Percentiles rank a stretch among this genome's conserved stretches.
phyloP scores from a whole-genome alignment of 2,888 invertebrate genomes.

The Dasysyrphus tricinctus region DNA sequence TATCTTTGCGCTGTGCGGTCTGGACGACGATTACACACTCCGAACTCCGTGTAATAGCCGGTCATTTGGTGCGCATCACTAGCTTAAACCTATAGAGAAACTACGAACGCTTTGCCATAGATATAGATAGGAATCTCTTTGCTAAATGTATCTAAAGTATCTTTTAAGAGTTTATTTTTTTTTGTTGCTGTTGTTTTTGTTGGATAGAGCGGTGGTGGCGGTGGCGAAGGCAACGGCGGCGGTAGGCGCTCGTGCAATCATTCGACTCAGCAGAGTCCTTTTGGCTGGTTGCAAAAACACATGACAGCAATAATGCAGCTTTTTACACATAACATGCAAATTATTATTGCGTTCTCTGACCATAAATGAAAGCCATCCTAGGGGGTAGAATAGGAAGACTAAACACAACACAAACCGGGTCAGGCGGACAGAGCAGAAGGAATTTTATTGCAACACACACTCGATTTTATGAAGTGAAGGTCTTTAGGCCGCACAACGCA shows the following conservation, averaged over 20 bases:
- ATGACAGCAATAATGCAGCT: conserved; percentile 73
- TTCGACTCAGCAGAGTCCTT: conserved; percentile 55
- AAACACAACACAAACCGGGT: conserved; percentile 61
- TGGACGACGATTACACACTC: conserved; percentile 51
- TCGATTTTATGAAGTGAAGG: conserved; percentile 63
- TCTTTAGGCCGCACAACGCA: conserved; percentile 41
- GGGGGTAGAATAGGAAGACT: conserved; percentile 13
- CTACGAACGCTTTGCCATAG: conserved; percentile 38
- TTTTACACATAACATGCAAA: conserved; percentile 74
- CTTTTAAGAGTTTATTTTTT: conserved; percentile 59
- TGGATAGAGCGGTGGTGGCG: neutral
- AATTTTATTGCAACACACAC: conserved; percentile 57
- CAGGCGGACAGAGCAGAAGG: conserved; percentile 53
- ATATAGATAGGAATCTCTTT: conserved; percentile 67
- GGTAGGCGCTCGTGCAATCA: conserved; percentile 22
- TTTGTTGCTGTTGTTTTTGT: neutral
- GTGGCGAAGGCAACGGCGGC: neutral
- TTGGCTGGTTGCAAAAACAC: conserved; percentile 48
- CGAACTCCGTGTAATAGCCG: conserved; percentile 61
- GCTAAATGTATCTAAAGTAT: conserved; percentile 72
- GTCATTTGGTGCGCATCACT: conserved; percentile 69
- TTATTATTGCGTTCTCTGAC: conserved; percentile 70
- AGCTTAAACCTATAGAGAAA: conserved; percentile 14
- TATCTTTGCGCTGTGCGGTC: conserved; percentile 61
- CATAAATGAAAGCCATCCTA: conserved; percentile 54